phyloP scores from a whole-genome alignment of 1,140 invertebrate genomes.

The Orchesella cincta region DNA sequence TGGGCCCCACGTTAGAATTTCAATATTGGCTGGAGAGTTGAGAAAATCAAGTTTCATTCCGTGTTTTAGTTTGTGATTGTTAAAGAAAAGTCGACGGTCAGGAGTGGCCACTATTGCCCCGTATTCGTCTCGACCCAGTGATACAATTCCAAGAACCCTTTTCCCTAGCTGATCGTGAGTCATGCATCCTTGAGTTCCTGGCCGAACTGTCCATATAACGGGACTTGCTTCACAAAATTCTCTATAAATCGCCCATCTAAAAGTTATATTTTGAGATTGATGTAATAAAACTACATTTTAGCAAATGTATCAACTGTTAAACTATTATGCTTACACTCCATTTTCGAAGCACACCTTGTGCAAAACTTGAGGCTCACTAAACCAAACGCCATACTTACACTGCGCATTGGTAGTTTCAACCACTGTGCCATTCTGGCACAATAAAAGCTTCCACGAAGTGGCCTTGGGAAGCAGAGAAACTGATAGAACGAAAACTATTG shows the following conservation, averaged over 20 bases:
- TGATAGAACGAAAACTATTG: no score
- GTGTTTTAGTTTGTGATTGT: constrained; percentile 16
- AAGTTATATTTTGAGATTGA: background rate
- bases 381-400: constrained; percentile 40
- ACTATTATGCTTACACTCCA: constrained; percentile 41
- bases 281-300: background rate
- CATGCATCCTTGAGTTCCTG: constrained; percentile 37
- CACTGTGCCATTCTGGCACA: constrained; percentile 36
- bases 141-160: constrained; percentile 35
- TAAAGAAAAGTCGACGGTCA: constrained; percentile 36
- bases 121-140: constrained; percentile 19
- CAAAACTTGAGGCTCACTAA: constrained; percentile 35
- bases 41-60: background rate
- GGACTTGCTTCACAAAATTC: constrained; percentile 44
- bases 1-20: constrained; percentile 37
- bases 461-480: no score
- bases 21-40: constrained; percentile 17
- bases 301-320: constrained; percentile 5
- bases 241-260: constrained; percentile 42
- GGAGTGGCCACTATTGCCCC: constrained; percentile 37
- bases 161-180: background rate
- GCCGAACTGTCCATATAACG: constrained; percentile 40
- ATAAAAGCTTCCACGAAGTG: constrained; percentile 35
- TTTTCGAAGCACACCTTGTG: constrained; percentile 37
- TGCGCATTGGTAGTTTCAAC: background rate